Conservation (phyloP, 2,888 invertebrate species). For the Tigriopus californicus region DNA sequence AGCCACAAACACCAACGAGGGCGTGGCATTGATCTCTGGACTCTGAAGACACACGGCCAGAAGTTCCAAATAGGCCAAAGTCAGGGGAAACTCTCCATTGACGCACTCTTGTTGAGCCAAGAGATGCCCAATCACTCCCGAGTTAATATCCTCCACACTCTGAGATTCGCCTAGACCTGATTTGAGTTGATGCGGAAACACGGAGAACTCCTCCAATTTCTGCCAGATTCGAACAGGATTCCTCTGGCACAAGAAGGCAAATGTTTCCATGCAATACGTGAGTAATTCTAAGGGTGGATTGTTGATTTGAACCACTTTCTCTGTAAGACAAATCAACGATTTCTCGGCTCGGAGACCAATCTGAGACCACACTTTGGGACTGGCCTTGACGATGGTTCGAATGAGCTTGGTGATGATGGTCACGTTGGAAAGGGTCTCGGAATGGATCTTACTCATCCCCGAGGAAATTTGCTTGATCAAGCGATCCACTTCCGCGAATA, state of each 20-base stretch:
- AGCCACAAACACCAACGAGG: constrained; percentile 11
- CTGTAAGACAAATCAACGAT: too few species aligned
- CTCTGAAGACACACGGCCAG: constrained; percentile 16
- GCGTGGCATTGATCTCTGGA: neutral
- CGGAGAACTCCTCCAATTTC: neutral
- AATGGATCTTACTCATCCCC: neutral
- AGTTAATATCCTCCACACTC: neutral
- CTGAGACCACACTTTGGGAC: neutral
- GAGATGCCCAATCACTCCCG: constrained; percentile 16
- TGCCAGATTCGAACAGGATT: neutral
- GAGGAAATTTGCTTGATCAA: neutral
- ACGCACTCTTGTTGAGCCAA: constrained; percentile 19
- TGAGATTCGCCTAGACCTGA: neutral
- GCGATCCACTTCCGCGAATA: neutral
- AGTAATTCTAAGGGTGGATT: too few species aligned
- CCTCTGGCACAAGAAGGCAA: too few species aligned
- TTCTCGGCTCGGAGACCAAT: neutral
- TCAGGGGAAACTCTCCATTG: constrained; percentile 18
- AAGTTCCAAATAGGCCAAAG: constrained; percentile 18
- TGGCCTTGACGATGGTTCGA: neutral
- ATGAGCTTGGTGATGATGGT: neutral
- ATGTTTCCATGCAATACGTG: too few species aligned
- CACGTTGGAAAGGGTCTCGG: neutral
- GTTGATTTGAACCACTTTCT: too few species aligned
- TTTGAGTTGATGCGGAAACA: too few species aligned